Base-by-base conservation (phyloP, 92 coral and sea anemone genomes). In the Ricordea florida region DNA sequence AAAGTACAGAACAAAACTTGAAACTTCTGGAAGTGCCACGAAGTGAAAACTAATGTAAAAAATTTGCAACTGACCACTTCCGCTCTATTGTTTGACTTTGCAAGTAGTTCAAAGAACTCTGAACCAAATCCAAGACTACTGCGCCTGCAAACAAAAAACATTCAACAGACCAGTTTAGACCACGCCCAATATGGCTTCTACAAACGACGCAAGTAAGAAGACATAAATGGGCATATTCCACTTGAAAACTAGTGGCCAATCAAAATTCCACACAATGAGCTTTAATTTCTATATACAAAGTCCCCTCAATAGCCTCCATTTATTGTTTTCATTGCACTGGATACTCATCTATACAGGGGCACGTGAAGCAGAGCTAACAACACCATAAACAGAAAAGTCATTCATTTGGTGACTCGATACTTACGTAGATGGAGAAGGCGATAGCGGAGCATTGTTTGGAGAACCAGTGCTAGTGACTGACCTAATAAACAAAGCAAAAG, bases 101-200 rank as follows among this genome's bases (percentile, higher is more conserved):
- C 92, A 26, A 83, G 76, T 5, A 87, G 66, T 27, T 90, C 93
- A 58, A 90, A 90, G 65, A 86, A 83, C 14, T 79, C 97, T 4
- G 69, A 66, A 20, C 86, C 96, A 25, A 90, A 90, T 0, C 96
- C 96, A 34, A 86, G 80, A 34, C 85, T 64, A 28, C 48, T 57
- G 59, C 74, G 55, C 69, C 97, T 90, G 26, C 22, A 44, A 35
- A 76, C 27, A 6, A 72, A 33, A 26, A 20, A 6, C 2, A 43
- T 9, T 30, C 2, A 1, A 22, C 37, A 14, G 3, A n/a, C 22
- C 9, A 10, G 17, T 16, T 17, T 4, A 26, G 21, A 22, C 16
- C 55, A 44, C 2, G 18, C 10, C 3, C 13, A 13, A n/a, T n/a
- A n/a, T n/a, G n/a, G n/a, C n/a, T n/a, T n/a, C n/a, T n/a, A n/a